Conservation (phyloP, 1,140 invertebrate genomes). For the Lerema accius region DNA sequence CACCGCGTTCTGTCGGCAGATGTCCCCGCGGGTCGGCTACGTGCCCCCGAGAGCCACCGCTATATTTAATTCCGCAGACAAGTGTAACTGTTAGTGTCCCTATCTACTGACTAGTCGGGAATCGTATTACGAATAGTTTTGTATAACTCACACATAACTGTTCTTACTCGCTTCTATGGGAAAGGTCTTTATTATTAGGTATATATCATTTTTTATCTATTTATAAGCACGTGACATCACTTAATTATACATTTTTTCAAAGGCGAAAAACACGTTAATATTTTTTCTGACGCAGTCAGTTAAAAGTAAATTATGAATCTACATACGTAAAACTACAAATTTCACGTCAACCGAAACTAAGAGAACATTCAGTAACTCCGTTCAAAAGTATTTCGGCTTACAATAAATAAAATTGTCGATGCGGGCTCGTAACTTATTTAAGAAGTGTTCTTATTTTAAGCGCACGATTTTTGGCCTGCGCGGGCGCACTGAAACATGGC, state of each 20-base stretch:
- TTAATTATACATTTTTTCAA: too few relatives aligned
- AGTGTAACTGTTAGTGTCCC: constrained; percentile 29
- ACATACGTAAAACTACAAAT: too few relatives aligned
- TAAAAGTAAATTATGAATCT: too few relatives aligned
- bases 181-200: too few relatives aligned
- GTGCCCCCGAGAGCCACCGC: constrained; percentile 34
- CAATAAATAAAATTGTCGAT: constrained; percentile 55
- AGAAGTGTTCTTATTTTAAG: constrained; percentile 66
- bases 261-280: too few relatives aligned
- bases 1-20: constrained; percentile 29
- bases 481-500: constrained; percentile 61
- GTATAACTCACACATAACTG: not conserved
- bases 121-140: not conserved
- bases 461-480: constrained; percentile 56
- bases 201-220: too few relatives aligned
- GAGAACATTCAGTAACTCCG: not conserved
- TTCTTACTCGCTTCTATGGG: not conserved
- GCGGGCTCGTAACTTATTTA: constrained; percentile 62
- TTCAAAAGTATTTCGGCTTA: constrained; percentile 28
- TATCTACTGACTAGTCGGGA: constrained; percentile 10
- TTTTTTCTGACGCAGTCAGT: too few relatives aligned
- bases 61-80: constrained; percentile 43
- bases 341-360: not conserved
- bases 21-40: constrained; percentile 41
- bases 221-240: too few relatives aligned